Evolutionary conservation across 92 coral and sea anemone genomes (phyloP).

Genomic region (Actinernus sp.): DNA sequence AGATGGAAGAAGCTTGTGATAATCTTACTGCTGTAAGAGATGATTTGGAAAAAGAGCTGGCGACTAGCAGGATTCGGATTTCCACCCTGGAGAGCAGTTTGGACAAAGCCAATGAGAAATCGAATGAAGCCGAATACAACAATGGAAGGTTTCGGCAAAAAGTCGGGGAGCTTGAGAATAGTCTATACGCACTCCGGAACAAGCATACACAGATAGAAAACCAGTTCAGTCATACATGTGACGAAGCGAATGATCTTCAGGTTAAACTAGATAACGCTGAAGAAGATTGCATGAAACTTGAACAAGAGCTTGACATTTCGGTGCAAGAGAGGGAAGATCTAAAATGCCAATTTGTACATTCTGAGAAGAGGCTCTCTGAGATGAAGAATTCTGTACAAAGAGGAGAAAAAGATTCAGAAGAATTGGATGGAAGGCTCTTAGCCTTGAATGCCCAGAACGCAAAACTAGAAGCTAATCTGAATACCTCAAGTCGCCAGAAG

Average conservation of each 20-base stretch:
- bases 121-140: slow-evolving; percentile 85
- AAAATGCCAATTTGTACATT: slow-evolving; percentile 74
- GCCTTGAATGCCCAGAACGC: slow-evolving; percentile 87
- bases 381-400: slow-evolving; percentile 74
- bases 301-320: slow-evolving; percentile 66
- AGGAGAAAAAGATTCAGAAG: slow-evolving; percentile 90
- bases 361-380: slow-evolving; percentile 80
- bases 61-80: slow-evolving; percentile 71
- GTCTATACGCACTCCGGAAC: slow-evolving; percentile 80
- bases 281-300: slow-evolving; percentile 66
- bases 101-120: slow-evolving; percentile 86
- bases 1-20: slow-evolving; percentile 85
- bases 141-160: slow-evolving; percentile 75
- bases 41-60: slow-evolving; percentile 86
- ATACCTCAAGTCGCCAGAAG: slow-evolving; percentile 68
- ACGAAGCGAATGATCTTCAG: slow-evolving; percentile 74
- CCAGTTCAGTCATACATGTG: slow-evolving; percentile 73
- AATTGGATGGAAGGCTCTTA: slow-evolving; percentile 80
- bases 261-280: slow-evolving; percentile 64
- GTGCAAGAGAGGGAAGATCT: slow-evolving; percentile 88
- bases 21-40: slow-evolving; percentile 75
- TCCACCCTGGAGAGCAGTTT: slow-evolving; percentile 79
- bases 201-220: slow-evolving; percentile 81
- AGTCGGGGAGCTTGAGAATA: slow-evolving; percentile 86
- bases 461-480: slow-evolving; percentile 83